Evolutionary conservation across 2,797 vertebrate genomes (phyloP).

Genomic region (Acomys russatus): DNA sequence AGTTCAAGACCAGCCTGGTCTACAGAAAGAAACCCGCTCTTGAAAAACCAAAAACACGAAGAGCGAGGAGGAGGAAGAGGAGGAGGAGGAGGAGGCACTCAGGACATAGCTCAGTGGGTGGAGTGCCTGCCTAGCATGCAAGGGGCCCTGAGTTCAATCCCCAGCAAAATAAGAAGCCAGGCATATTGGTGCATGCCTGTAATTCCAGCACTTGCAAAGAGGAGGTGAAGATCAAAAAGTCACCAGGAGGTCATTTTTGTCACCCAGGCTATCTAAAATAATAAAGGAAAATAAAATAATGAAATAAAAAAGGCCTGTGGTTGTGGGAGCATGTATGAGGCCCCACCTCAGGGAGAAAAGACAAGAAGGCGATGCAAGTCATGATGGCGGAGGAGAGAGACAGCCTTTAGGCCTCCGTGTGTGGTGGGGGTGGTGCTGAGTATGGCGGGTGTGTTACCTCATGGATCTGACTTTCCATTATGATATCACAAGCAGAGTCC

Average conservation of each 20-base stretch:
- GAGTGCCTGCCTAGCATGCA: not conserved
- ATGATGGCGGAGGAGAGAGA: accelerated
- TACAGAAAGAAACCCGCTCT: not conserved
- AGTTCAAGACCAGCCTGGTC: not conserved
- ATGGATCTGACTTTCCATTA: not conserved
- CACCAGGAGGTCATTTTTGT: not conserved
- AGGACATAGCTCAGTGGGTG: not conserved
- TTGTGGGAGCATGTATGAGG: not conserved
- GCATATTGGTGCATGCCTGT: not conserved
- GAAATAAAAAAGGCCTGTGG: not conserved
- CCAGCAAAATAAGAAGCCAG: not conserved
- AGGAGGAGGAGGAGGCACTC: not conserved
- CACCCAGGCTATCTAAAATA: not conserved
- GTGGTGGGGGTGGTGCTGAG: too few relatives aligned
- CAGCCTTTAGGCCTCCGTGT: not conserved
- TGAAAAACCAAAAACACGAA: not conserved
- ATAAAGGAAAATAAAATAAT: not conserved
- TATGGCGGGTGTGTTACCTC: not conserved
- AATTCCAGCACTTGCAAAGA: not conserved
- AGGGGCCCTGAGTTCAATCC: not conserved
- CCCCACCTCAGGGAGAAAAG: not conserved
- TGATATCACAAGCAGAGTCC: not conserved
- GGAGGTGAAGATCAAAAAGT: not conserved
- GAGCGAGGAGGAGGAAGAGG: too few relatives aligned
- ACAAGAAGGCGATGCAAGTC: not conserved